Evolutionary conservation across 2,888 invertebrate genomes (phyloP), one percentile per base, ranked within the genome.

Genomic region (Fissipunctia ypsillon): DNA sequence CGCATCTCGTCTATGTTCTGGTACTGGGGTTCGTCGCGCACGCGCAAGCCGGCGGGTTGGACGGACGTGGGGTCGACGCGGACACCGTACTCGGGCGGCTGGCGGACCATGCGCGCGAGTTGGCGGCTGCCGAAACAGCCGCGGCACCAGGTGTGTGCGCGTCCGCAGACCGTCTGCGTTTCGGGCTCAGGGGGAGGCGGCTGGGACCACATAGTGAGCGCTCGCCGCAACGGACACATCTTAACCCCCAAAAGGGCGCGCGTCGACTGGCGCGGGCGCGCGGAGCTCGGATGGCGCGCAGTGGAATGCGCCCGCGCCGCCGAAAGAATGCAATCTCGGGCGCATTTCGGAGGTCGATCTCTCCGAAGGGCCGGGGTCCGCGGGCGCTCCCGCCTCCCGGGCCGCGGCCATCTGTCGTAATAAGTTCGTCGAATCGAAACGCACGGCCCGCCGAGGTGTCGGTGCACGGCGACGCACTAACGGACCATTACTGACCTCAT

Each of bases 261-360:
- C 95, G 94, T 91, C 95, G 95, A 96, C 96, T 96, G 95, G 93
- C 94, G 94, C 93, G 92, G 93, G 90, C 94, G 94, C 93, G 94
- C 95, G 94, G 94, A 87, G 94, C 92, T 94, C 94, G 93, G 94
- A 94, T 94, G 94, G 94, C 94, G 95, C 94, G 94, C 95, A 89
- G 93, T 91, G 96, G 96, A 96, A 96, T 96, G 96, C 93, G 95
- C 96, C 96, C 95, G 96, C 94, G 92, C 95, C 93, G 95, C 96
- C 96, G 95, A 96, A 96, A 96, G 96, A 96, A 96, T 96, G 96
- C 95, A 96, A 96, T 96, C 96, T 96, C 96, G 96, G 96, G 94
- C 96, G 96, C 96, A 95, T 96, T 96, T 96, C 96, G 96, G 96
- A 95, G 96, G 95, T 95, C 96, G 96, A 95, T 95, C 96, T 96